Evolutionary conservation across 1,140 invertebrate species (phyloP), one percentile per base, ranked within the genome.

Genomic region (Pomacea maculata): DNA sequence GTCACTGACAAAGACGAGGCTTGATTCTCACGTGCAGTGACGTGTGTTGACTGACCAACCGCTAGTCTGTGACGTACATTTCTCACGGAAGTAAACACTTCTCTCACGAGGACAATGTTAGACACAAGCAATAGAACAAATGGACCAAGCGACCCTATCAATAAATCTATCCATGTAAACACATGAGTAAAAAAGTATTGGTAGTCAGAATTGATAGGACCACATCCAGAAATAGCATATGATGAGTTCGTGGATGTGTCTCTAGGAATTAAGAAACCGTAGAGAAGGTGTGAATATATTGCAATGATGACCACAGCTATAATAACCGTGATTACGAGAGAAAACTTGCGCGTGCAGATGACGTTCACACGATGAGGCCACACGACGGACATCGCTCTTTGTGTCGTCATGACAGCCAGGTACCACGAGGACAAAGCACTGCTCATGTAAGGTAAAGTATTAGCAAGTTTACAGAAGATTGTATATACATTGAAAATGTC

Each of bases 351-450:
- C 11, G 55, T 85, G 52, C 79, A 78, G 11, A 71, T 34, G 1
- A 68, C 45, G 25, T 72, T 67, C 29, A 80, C 80, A 25, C 64
- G 54, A 63, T 80, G 75, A 15, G 76, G 80, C 14, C 63, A 79
- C 8, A 19, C 71, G 2, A 85, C 78, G 17, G 78, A 65, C 21
- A 81, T 68, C 25, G 83, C 78, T 29, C 80, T 74, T 55, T 83
- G 80, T 57, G 80, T 67, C 17, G 83, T 83, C 10, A 84, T 67
- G 63, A 76, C 82, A 64, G 78, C 82, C 67, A 83, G 65, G 70
- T 81, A 34, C 82, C 82, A 83, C 71, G 84, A 80, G 15, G 84
- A 83, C 34, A 80, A 80, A 45, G 34, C 70, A n/a, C 61, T 79
- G 73, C 72, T 82, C 15, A 75, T 79, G 34, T 80, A 82, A 12